A percentile compares a stretch with the other conserved stretches of the same genome.
Conservation (phyloP, 2,888 invertebrate genomes). For the Melikaiella ostensackeni region DNA sequence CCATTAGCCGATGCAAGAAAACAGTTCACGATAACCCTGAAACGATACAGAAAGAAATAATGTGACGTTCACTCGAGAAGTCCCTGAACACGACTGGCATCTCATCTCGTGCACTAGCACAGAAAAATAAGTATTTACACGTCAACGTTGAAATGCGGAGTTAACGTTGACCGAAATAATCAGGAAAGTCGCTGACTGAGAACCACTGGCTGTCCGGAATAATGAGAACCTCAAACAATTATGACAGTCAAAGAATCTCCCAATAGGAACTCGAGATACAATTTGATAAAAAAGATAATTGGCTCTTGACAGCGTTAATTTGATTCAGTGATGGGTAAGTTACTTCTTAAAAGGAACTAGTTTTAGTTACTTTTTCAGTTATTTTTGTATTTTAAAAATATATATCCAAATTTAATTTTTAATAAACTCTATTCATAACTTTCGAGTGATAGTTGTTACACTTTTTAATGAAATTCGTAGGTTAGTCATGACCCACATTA, state of each 20-base stretch:
- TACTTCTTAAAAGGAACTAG: no score
- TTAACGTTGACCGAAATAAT: constrained; percentile 24
- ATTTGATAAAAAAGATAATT: neutral
- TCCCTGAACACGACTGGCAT: constrained; percentile 40
- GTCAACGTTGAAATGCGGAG: constrained; percentile 37
- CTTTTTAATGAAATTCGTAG: no score
- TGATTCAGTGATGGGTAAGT: no score
- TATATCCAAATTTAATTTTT: no score
- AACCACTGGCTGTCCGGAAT: constrained; percentile 39
- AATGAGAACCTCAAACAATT: constrained; percentile 40
- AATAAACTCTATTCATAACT: no score
- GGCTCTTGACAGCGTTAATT: neutral
- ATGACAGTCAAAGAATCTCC: constrained; percentile 30
- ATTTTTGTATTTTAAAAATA: no score
- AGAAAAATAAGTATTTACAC: constrained; percentile 26
- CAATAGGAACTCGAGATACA: constrained; percentile 22
- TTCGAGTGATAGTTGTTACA: no score
- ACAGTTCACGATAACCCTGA: constrained; percentile 64
- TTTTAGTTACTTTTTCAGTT: no score
- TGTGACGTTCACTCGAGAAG: constrained; percentile 38
- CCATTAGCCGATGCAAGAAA: constrained; percentile 37
- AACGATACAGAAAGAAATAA: constrained; percentile 53
- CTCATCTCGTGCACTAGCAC: constrained; percentile 25
- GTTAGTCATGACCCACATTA: no score
- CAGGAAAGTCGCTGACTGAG: constrained; percentile 35